Percentiles rank a stretch among this genome's conserved stretches.
phyloP scores from a whole-genome alignment of 2,113 vertebrate genomes.

The Phalacrocorax pelagicus region DNA sequence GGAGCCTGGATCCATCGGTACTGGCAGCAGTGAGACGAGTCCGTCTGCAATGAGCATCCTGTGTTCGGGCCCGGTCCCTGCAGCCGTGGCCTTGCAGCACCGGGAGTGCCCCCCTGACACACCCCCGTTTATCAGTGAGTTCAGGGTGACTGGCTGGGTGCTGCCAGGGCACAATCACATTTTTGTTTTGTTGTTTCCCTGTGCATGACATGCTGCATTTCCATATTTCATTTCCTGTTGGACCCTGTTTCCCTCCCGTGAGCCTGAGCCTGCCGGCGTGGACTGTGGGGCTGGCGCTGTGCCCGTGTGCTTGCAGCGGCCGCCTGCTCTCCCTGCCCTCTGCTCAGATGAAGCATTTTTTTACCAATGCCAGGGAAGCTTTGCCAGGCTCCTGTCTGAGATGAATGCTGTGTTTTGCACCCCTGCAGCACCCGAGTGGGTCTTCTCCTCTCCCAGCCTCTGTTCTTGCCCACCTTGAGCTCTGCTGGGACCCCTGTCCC shows the following conservation, averaged over 20 bases:
- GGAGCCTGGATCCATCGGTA: background rate
- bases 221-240: constrained; percentile 75
- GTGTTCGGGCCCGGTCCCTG: background rate
- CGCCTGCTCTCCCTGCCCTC: background rate
- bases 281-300: background rate
- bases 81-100: rapidly evolving
- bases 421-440: background rate
- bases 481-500: background rate
- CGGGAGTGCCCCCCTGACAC: background rate
- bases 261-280: background rate
- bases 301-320: background rate
- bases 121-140: background rate
- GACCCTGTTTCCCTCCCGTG: constrained; percentile 50
- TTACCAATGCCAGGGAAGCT: background rate
- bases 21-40: background rate
- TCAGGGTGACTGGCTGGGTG: background rate
- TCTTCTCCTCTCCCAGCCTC: background rate
- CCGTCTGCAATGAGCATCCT: rapidly evolving
- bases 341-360: rapidly evolving
- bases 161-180: background rate
- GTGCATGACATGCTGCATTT: constrained; percentile 37
- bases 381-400: background rate
- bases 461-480: background rate
- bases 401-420: background rate
- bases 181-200: background rate